A percentile compares a stretch with the other conserved stretches of the same genome.
Evolutionary conservation across 2,797 vertebrate species (phyloP).

Genomic region (Myotis pilosus): DNA sequence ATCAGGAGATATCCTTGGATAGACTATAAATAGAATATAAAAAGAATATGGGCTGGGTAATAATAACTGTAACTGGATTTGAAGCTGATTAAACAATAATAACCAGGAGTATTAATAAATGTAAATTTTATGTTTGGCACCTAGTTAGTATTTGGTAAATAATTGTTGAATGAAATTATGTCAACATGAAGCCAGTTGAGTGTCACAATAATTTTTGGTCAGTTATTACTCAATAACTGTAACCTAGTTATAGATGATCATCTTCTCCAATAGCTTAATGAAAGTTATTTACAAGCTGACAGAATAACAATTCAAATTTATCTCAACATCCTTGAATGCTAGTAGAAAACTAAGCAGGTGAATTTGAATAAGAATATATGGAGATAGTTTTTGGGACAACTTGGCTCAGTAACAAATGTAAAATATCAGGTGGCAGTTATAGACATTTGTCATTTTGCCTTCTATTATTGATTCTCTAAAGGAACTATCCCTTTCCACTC

Average conservation of each 20-base stretch:
- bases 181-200: background rate
- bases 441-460: background rate
- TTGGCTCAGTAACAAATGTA: background rate
- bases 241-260: background rate
- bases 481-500: background rate
- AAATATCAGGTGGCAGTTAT: background rate
- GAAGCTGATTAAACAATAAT: background rate
- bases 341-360: background rate
- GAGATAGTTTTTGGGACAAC: background rate
- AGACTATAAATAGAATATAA: slow-evolving; percentile 1
- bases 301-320: slow-evolving; percentile 6
- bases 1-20: background rate
- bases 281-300: background rate
- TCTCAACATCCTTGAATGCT: background rate
- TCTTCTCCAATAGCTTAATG: background rate
- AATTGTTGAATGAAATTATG: background rate
- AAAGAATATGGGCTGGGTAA: background rate
- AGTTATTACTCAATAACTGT: background rate
- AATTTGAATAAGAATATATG: background rate
- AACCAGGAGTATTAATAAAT: background rate
- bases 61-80: slow-evolving; percentile 16
- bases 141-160: background rate
- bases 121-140: background rate
- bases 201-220: background rate
- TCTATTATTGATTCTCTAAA: background rate